Conservation (phyloP, 1,140 invertebrate genomes). For the Monomorium pharaonis region DNA sequence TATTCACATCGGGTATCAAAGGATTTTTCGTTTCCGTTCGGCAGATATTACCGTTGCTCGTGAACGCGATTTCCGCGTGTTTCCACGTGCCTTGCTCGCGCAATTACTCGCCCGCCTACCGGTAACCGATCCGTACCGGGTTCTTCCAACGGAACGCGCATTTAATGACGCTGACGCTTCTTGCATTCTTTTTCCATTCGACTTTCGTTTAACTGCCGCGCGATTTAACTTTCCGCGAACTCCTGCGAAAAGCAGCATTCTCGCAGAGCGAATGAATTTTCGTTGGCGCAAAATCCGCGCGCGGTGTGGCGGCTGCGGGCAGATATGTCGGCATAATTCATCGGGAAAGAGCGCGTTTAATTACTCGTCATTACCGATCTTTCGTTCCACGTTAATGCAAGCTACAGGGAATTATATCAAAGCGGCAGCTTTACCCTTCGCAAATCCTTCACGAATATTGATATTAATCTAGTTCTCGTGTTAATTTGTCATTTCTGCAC, state of each 20-base stretch:
- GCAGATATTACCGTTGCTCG: slow-evolving; percentile 39
- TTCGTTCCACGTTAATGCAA: slow-evolving; percentile 4
- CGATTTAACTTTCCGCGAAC: slow-evolving; percentile 26
- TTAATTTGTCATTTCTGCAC: background rate
- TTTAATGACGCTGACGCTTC: slow-evolving; percentile 38
- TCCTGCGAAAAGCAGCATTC: background rate
- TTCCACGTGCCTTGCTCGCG: slow-evolving; percentile 5
- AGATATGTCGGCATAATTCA: slow-evolving; percentile 20
- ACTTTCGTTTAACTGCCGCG: slow-evolving; percentile 40
- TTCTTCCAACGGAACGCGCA: slow-evolving; percentile 5
- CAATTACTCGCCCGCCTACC: slow-evolving; percentile 1
- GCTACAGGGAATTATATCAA: background rate
- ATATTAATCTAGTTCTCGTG: background rate
- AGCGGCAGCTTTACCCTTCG: background rate
- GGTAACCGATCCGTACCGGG: background rate
- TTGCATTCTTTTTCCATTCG: background rate
- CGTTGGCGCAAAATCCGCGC: background rate
- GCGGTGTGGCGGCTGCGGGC: background rate
- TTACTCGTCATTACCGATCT: slow-evolving; percentile 7
- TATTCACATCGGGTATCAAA: slow-evolving; percentile 39
- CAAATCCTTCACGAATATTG: background rate
- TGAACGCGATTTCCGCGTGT: slow-evolving; percentile 12
- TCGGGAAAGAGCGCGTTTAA: background rate
- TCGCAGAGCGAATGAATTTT: slow-evolving; percentile 25
- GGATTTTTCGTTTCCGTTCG: slow-evolving; percentile 23